Base-by-base conservation (phyloP, 2,888 invertebrate species). In the Odontocolon sp. region DNA sequence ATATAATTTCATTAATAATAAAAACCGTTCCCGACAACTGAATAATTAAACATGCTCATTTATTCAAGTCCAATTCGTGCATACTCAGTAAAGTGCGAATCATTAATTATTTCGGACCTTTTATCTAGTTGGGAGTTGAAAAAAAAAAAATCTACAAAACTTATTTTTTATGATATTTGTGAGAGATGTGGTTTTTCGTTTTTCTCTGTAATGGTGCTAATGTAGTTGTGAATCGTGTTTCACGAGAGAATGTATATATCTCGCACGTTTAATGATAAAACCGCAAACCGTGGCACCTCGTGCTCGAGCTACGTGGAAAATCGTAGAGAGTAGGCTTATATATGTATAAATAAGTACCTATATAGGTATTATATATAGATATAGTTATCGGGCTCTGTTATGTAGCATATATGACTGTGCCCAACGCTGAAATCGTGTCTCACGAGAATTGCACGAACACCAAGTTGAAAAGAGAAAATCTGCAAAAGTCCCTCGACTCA, bases 261-360 rank as follows among this genome's bases (percentile, higher is more conserved):
- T 11, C 33, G 6, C 63, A 21, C 31, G 28, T n/a, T 45, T 36
- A 57, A 68, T 14, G 57, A 38, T 68, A 47, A 47, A 68, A 50
- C 57, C 45, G 45, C 61, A 21, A 42, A 11, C 40, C 3, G 28
- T 38, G 11, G 8, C 14, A 26, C 21, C 33, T 66, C 54, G 11
- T 21, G 50, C 8, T 31, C 31, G 47, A 11, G 47, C 16, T 42
- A 67, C 54, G 66, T 67, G 66, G 54, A 54, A 42, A 66, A 54
- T 67, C 54, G 54, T 67, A 67, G 54, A 40, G 31, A 54, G 42
- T 11, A 47, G 5, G 31, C 21, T 28, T 9, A 3, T 31, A 16
- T 31, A 31, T 38, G 1, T 23, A 18, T 38, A 52, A 2, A 8
- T 28, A 6, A 28, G 23, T 57, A 57, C 18, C 14, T 21, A 54